Base-by-base conservation (phyloP, 2,888 invertebrate species). In the Isoperla grammatica region DNA sequence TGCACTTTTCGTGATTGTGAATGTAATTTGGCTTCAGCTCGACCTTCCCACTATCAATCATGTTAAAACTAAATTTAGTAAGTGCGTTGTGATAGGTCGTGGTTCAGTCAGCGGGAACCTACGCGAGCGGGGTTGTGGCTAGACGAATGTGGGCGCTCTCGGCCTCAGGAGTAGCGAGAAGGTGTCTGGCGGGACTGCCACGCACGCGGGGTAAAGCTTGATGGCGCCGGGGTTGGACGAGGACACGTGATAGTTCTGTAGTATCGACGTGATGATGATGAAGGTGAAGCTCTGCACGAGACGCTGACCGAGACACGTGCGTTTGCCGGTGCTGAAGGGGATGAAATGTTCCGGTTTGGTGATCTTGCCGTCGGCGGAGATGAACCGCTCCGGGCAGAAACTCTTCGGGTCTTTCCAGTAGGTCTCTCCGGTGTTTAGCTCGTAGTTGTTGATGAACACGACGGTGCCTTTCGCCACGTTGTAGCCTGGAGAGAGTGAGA, bases 281-380 rank as follows among this genome's bases (percentile, higher is more conserved):
- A 90, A 88, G 50, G 85, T 82, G 75, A 87, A 88, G 1, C 87
- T 85, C 13, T 87, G 85, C 0, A 92, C 72, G 49, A 93, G 74
- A 40, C 86, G 85, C 68, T 90, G 90, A 0, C 92, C 92, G 60
- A 92, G 87, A 69, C 92, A 92, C 0, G 90, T 89, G n/a, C 92
- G 76, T 69, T 87, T 90, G 6, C 92, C 92, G 45, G 89, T 88
- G 69, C 90, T 89, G 74, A 92, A 93, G 0, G 92, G 92, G 11
- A 92, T 76, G 70, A 91, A 92, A 70, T 89, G 85, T 0, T 87
- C 78, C 0, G 83, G 84, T 68, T 81, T 82, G 15, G 73, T 70
- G 12, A 83, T 74, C 35, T 69, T 71, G 4, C 78, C 79, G 1
- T 70, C 71, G 1, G 72, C 71, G 46, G 82, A 80, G 37, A 92